These are phyloP conservation scores for Parambassis ranga DNA, from an alignment of 2,797 vertebrate species.

Conservation along the genomic window DNA sequence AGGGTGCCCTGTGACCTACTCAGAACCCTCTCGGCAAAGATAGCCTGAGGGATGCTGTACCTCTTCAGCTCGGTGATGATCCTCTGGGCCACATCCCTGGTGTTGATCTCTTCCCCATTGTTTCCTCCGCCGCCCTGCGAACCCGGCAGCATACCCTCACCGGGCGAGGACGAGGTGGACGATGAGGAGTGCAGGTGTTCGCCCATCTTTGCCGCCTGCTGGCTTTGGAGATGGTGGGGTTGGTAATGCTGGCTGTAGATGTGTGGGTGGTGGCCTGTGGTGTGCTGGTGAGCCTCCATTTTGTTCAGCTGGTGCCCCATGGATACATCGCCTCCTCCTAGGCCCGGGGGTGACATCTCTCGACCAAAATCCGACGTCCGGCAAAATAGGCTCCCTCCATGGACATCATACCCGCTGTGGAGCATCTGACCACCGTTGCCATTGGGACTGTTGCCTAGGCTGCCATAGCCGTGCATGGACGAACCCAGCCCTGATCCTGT, in stretches of 20 bases:
- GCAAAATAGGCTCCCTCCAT: constrained; percentile 82
- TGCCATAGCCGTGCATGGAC: constrained; percentile 83
- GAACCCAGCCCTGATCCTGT: constrained; percentile 73
- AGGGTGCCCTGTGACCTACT: constrained; percentile 87
- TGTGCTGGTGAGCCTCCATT: constrained; percentile 81
- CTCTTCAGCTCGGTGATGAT: constrained; percentile 88
- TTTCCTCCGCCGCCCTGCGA: constrained; percentile 62
- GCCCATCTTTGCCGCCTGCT: constrained; percentile 78
- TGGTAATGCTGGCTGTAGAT: constrained; percentile 82
- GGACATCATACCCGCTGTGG: constrained; percentile 80
- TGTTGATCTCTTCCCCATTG: constrained; percentile 85
- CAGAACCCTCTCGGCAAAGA: constrained; percentile 86
- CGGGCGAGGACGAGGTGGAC: constrained; percentile 65
- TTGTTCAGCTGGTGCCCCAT: constrained; percentile 82
- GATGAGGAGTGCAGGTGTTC: constrained; percentile 78
- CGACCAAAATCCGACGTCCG: constrained; percentile 82
- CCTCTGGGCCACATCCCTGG: constrained; percentile 86
- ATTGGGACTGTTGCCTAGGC: constrained; percentile 77
- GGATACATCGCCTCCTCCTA: constrained; percentile 69
- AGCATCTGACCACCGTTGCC: constrained; percentile 77
- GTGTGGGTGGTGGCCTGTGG: constrained; percentile 76
- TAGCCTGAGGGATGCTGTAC: constrained; percentile 89
- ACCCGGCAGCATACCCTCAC: constrained; percentile 71
- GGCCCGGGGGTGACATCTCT: constrained; percentile 82
- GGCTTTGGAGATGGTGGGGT: constrained; percentile 77